These are phyloP conservation scores for Drosophila sp. DNA, from an alignment of 1,140 invertebrate genomes.

Conservation along the genomic window DNA sequence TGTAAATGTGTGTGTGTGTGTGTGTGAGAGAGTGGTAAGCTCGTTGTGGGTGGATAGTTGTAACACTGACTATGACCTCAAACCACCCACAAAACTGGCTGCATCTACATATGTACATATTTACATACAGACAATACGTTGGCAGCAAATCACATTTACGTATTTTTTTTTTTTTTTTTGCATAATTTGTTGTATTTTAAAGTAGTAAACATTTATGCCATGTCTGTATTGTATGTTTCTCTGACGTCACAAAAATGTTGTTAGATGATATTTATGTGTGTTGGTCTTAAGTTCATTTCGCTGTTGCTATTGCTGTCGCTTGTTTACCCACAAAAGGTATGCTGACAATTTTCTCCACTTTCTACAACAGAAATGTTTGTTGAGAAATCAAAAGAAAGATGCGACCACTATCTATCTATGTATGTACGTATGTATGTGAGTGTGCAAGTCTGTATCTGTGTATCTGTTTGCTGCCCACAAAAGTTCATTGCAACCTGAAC, in stretches of 20 bases:
- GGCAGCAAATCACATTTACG: conserved; percentile 41
- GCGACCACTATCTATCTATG: conserved; percentile 55
- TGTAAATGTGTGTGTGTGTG: conserved; percentile 22
- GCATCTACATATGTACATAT: conserved; percentile 1
- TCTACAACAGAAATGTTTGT: conserved; percentile 78
- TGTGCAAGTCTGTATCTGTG: not conserved
- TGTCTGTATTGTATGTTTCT: conserved; percentile 19
- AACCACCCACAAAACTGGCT: conserved; percentile 70
- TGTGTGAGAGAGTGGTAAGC: conserved; percentile 8
- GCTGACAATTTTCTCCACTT: conserved; percentile 70
- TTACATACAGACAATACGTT: conserved; percentile 22
- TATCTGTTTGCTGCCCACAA: conserved; percentile 51
- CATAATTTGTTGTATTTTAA: not conserved
- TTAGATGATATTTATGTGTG: conserved; percentile 30
- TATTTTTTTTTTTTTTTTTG: conserved; percentile 25
- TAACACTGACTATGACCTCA: conserved; percentile 68
- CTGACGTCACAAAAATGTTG: conserved; percentile 45
- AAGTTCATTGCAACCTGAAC: conserved; percentile 74
- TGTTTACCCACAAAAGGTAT: conserved; percentile 65
- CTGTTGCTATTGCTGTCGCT: conserved; percentile 10
- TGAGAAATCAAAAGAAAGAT: conserved; percentile 80
- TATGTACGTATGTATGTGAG: conserved; percentile 6
- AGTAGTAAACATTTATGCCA: conserved; percentile 2
- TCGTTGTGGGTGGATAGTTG: conserved; percentile 23
- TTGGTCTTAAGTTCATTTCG: conserved; percentile 31